These are phyloP conservation scores for Hyperopisus bebe DNA, from an alignment of 2,113 vertebrate species.

Conservation along the genomic window DNA sequence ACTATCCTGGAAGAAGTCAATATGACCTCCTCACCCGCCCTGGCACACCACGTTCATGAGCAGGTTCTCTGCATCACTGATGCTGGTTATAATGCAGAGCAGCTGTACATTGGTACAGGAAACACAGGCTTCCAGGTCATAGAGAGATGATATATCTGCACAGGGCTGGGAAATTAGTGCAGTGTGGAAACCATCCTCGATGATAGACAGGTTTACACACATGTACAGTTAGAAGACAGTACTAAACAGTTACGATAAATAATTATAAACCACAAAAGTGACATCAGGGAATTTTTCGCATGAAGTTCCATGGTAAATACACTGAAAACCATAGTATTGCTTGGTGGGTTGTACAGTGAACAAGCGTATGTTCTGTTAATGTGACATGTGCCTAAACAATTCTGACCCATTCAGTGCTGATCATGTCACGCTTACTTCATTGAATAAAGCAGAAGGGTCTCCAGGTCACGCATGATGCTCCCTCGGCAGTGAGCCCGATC, in stretches of 20 bases:
- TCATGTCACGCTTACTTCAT: neutral
- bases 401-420: neutral
- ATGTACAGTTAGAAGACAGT: neutral
- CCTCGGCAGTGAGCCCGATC: neutral
- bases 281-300: neutral
- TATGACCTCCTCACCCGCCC: neutral
- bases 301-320: neutral
- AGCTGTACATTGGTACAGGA: neutral
- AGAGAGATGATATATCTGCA: neutral
- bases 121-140: neutral
- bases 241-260: neutral
- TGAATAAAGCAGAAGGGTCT: neutral
- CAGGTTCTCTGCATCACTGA: neutral
- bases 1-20: neutral
- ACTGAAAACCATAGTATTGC: neutral
- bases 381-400: neutral
- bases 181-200: neutral
- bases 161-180: neutral
- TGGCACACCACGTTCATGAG: too few relatives aligned
- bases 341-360: neutral
- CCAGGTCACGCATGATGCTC: neutral
- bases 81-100: neutral
- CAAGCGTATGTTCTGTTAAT: neutral
- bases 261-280: neutral
- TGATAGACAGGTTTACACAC: neutral